A percentile compares a stretch with the other conserved stretches of the same genome.
Conservation (phyloP, 2,888 invertebrate genomes). For the Lithophane semibrunnea region DNA sequence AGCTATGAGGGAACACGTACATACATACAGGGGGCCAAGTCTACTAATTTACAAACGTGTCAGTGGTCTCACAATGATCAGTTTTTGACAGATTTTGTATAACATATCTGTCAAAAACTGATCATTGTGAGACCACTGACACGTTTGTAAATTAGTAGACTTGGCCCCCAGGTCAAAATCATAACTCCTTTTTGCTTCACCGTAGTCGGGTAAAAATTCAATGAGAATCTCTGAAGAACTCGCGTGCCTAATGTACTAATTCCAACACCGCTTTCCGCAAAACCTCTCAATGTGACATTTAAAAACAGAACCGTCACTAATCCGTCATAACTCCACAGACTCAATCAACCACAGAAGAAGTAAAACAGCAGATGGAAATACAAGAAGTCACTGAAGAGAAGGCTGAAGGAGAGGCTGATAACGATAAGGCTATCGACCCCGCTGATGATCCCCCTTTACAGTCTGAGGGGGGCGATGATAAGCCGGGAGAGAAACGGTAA, state of each 20-base stretch:
- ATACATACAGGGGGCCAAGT: no score
- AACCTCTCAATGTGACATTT: constrained; percentile 18
- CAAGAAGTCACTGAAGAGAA: constrained; percentile 21
- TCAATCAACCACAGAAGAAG: constrained; percentile 15
- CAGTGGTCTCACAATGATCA: no score
- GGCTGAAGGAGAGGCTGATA: constrained; percentile 22
- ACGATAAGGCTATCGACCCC: constrained; percentile 68
- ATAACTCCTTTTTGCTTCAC: no score
- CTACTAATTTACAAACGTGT: no score
- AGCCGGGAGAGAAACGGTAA: constrained; percentile 85
- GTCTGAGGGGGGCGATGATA: constrained; percentile 79
- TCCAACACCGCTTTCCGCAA: constrained; percentile 13
- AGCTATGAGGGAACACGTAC: no score
- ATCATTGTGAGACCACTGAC: no score
- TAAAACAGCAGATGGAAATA: constrained; percentile 17
- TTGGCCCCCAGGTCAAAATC: no score
- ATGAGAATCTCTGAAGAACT: neutral
- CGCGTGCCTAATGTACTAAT: neutral
- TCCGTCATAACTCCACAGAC: constrained; percentile 35
- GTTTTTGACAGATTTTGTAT: no score
- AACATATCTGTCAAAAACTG: no score
- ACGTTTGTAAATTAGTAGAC: no score
- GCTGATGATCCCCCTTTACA: constrained; percentile 86
- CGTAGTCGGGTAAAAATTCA: neutral
- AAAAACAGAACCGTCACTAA: neutral